A percentile compares a stretch with the other conserved stretches of the same genome.
These are phyloP conservation scores for Sebastiscus albofasciatus DNA, from an alignment of 2,797 vertebrate genomes.

Conservation along the genomic window DNA sequence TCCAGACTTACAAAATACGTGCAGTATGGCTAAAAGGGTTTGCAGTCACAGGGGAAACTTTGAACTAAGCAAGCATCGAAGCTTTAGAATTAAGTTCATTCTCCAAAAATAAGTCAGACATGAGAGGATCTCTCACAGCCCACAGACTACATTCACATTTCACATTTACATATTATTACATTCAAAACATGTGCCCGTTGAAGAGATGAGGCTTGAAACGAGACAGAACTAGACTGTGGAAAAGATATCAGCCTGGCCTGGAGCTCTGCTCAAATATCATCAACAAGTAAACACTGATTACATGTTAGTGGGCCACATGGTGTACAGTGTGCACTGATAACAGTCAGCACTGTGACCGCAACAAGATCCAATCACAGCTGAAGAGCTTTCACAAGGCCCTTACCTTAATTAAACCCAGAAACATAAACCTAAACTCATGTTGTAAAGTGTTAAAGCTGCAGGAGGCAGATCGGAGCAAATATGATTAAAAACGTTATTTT, in stretches of 20 bases:
- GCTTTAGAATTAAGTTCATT: background rate
- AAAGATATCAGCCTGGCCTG: background rate
- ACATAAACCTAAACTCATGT: background rate
- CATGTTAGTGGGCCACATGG: background rate
- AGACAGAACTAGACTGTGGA: background rate
- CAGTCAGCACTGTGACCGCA: background rate
- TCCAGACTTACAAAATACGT: background rate
- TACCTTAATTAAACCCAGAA: background rate
- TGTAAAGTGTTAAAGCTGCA: background rate
- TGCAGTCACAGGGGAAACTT: background rate
- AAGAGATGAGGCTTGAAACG: background rate
- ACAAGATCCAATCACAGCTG: background rate
- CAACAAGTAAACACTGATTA: background rate
- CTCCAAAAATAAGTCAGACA: background rate
- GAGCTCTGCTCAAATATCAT: background rate
- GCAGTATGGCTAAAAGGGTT: background rate
- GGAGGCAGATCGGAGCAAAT: too few relatives aligned
- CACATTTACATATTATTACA: background rate
- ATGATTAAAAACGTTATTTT: too few relatives aligned
- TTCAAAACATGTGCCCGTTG: background rate
- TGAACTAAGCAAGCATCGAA: background rate
- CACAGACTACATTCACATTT: background rate
- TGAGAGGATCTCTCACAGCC: background rate
- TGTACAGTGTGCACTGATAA: constrained; percentile 1
- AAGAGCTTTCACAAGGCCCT: background rate